Evolutionary conservation across 2,797 vertebrate genomes (phyloP).

Genomic region (Aplochiton taeniatus): DNA sequence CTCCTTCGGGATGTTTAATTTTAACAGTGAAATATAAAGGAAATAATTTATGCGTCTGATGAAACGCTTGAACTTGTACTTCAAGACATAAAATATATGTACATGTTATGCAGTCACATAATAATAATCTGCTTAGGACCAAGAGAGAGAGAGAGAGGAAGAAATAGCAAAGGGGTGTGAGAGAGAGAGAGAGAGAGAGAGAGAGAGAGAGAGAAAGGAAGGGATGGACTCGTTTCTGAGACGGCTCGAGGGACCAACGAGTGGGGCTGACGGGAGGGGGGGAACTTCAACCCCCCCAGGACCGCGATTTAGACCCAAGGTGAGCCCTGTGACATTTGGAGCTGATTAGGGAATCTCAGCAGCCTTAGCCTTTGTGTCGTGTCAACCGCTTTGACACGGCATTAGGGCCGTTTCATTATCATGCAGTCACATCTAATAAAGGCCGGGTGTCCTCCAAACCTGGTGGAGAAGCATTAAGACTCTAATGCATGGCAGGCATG

Average conservation of each 20-base stretch:
- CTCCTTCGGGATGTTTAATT: no score
- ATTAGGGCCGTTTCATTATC: slow-evolving; percentile 73
- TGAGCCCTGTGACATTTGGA: slow-evolving; percentile 71
- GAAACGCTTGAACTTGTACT: neutral
- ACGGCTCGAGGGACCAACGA: neutral
- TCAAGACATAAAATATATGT: neutral
- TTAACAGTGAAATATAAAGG: no score
- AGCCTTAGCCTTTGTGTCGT: slow-evolving; percentile 68
- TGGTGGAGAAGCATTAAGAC: slow-evolving; percentile 40
- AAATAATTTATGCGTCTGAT: no score
- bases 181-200: neutral
- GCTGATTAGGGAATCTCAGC: slow-evolving; percentile 73
- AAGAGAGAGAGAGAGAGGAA: neutral
- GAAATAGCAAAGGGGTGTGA: slow-evolving; percentile 18
- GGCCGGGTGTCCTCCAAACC: slow-evolving; percentile 53
- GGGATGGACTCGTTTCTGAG: slow-evolving; percentile 23
- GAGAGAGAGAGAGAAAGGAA: slow-evolving; percentile 36
- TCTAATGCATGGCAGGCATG: slow-evolving; percentile 53
- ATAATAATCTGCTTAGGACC: neutral
- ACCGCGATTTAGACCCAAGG: slow-evolving; percentile 64
- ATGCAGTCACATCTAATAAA: slow-evolving; percentile 76
- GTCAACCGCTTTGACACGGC: slow-evolving; percentile 72
- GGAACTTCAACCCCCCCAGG: slow-evolving; percentile 57
- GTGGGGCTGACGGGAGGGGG: neutral
- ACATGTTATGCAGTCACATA: neutral